Evolutionary conservation across 2,888 invertebrate genomes (phyloP).

Genomic region (Biston stratarius): DNA sequence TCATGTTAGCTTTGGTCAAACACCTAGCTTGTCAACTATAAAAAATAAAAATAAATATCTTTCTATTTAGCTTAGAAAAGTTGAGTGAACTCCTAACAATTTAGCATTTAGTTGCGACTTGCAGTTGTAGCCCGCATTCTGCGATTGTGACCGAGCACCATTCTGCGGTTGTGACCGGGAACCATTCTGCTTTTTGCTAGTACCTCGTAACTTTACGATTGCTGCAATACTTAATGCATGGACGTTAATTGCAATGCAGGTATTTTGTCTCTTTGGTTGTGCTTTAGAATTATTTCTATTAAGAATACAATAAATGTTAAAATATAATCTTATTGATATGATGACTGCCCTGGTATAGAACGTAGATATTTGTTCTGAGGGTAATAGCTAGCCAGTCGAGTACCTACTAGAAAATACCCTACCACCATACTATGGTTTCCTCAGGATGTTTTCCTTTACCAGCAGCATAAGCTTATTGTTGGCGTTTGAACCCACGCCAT

Average conservation of each 20-base stretch:
- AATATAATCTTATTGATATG: not conserved
- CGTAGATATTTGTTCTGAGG: no score
- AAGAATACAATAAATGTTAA: not conserved
- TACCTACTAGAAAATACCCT: no score
- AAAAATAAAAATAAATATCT: no score
- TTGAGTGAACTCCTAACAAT: not conserved
- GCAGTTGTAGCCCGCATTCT: slow-evolving; percentile 23
- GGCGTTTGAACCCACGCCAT: no score
- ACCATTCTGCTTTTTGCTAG: slow-evolving; percentile 13
- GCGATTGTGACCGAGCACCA: slow-evolving; percentile 13
- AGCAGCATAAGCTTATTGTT: no score
- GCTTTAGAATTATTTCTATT: no score
- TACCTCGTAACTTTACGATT: slow-evolving; percentile 25
- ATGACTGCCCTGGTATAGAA: no score
- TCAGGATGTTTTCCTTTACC: no score
- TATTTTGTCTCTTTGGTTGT: not conserved
- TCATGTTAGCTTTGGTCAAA: no score
- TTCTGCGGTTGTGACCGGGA: slow-evolving; percentile 22
- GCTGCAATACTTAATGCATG: slow-evolving; percentile 12
- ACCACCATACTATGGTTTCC: no score
- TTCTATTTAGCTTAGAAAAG: not conserved
- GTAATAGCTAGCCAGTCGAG: no score
- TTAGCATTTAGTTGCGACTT: slow-evolving; percentile 12
- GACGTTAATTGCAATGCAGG: slow-evolving; percentile 22
- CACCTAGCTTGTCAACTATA: not conserved